phyloP scores from a whole-genome alignment of 2,888 invertebrate genomes.

The Hymenopus coronatus region DNA sequence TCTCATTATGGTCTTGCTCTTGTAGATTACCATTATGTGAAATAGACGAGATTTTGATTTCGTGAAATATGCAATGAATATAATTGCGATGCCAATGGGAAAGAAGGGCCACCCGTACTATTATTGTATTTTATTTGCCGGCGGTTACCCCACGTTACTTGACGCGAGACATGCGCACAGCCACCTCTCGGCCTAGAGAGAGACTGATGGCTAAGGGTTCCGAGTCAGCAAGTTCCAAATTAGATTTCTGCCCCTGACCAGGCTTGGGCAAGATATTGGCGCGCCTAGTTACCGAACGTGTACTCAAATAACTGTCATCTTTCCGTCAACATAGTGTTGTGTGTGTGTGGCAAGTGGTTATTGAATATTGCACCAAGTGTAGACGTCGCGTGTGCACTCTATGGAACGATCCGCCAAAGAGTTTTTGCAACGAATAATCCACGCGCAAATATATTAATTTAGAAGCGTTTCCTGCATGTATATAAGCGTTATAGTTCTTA shows the following conservation, averaged over 20 bases:
- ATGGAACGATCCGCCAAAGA: background rate
- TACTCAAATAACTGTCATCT: background rate
- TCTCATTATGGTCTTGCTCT: too few species aligned
- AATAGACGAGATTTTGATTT: too few species aligned
- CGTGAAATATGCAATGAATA: too few species aligned
- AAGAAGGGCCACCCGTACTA: too few species aligned
- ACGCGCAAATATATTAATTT: too few species aligned
- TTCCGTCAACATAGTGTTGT: background rate
- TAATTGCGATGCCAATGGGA: too few species aligned
- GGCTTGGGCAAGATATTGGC: background rate
- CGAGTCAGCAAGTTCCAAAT: conserved; percentile 25
- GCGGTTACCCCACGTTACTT: background rate
- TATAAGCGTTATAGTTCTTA: too few species aligned
- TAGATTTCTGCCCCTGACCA: conserved; percentile 28
- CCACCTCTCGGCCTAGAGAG: background rate
- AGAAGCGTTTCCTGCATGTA: too few species aligned
- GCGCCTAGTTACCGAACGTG: background rate
- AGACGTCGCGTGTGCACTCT: background rate
- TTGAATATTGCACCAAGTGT: background rate
- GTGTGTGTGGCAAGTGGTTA: background rate
- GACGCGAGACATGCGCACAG: background rate
- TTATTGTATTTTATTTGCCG: background rate
- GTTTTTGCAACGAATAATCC: too few species aligned
- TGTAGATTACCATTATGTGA: too few species aligned
- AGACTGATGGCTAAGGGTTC: background rate